Percentiles rank a stretch among this genome's conserved stretches.
These are phyloP conservation scores for Torymus auratus DNA, from an alignment of 2,888 invertebrate species.

Conservation along the genomic window DNA sequence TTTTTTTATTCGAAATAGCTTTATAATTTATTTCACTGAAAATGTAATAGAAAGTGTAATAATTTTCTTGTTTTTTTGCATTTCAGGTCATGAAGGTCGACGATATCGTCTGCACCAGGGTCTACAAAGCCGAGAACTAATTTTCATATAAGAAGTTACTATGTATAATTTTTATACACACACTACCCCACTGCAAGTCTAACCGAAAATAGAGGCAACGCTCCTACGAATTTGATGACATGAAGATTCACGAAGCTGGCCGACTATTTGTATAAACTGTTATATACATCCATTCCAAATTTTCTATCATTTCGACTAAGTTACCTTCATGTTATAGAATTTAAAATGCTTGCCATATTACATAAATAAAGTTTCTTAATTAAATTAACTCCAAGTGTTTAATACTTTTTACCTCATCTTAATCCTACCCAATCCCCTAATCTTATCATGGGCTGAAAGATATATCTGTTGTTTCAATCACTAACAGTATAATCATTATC, in stretches of 20 bases:
- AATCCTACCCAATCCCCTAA: too few relatives aligned
- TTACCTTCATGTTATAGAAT: slow-evolving; percentile 39
- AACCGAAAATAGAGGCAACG: slow-evolving; percentile 14
- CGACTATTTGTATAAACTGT: slow-evolving; percentile 10
- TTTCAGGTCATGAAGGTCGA: slow-evolving; percentile 85
- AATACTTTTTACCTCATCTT: too few relatives aligned
- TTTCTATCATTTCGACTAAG: slow-evolving; percentile 19
- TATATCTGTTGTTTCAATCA: too few relatives aligned
- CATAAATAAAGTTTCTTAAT: slow-evolving; percentile 55
- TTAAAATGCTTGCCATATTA: slow-evolving; percentile 47
- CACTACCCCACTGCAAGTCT: not conserved
- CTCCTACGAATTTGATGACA: slow-evolving; percentile 29
- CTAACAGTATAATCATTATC: too few relatives aligned
- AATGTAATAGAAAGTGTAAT: slow-evolving; percentile 7
- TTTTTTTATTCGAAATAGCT: too few relatives aligned
- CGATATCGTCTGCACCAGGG: slow-evolving; percentile 84
- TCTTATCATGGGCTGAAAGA: too few relatives aligned
- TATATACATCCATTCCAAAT: slow-evolving; percentile 43
- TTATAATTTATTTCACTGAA: too few relatives aligned
- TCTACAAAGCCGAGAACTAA: slow-evolving; percentile 83
- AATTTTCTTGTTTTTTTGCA: slow-evolving; percentile 59
- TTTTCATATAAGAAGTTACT: slow-evolving; percentile 19
- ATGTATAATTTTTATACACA: slow-evolving; percentile 45
- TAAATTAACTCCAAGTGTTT: not conserved
- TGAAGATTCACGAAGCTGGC: slow-evolving; percentile 26